phyloP scores from a whole-genome alignment of 2,797 vertebrate species.

The Eupleurogrammus muticus region DNA sequence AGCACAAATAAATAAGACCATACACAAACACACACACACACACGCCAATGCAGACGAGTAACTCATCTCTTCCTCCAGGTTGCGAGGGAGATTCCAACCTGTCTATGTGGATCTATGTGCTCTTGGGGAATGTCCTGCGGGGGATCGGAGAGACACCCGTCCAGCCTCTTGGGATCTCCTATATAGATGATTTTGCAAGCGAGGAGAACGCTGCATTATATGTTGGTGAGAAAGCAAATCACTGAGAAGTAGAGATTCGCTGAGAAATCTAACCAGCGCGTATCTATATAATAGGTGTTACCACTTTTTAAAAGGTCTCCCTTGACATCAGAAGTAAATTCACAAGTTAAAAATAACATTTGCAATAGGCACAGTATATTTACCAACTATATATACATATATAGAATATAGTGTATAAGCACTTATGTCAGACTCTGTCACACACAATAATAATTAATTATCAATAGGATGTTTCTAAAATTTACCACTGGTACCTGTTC shows the following conservation, averaged over 20 bases:
- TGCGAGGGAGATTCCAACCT: constrained; percentile 80
- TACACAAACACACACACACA: neutral
- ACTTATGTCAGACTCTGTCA: too few species aligned
- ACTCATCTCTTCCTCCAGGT: constrained; percentile 47
- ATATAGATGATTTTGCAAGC: constrained; percentile 82
- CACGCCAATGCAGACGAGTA: neutral
- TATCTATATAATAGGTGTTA: neutral
- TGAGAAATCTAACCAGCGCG: neutral
- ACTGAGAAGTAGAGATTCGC: neutral
- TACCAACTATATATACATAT: too few species aligned
- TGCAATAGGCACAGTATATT: too few species aligned
- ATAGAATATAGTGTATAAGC: too few species aligned
- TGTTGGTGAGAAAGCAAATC: constrained; percentile 73
- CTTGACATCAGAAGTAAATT: too few species aligned
- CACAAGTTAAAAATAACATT: too few species aligned
- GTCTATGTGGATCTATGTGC: constrained; percentile 83
- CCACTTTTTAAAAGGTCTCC: too few species aligned
- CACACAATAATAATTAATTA: too few species aligned
- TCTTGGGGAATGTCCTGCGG: constrained; percentile 82
- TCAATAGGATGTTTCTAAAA: too few species aligned
- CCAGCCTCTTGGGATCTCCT: constrained; percentile 82
- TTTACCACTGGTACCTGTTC: too few species aligned
- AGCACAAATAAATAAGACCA: neutral
- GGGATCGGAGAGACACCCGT: constrained; percentile 84
- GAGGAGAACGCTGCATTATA: constrained; percentile 85